Evolutionary conservation across 2,888 invertebrate genomes (phyloP).

Genomic region (Drosophila anceps): DNA sequence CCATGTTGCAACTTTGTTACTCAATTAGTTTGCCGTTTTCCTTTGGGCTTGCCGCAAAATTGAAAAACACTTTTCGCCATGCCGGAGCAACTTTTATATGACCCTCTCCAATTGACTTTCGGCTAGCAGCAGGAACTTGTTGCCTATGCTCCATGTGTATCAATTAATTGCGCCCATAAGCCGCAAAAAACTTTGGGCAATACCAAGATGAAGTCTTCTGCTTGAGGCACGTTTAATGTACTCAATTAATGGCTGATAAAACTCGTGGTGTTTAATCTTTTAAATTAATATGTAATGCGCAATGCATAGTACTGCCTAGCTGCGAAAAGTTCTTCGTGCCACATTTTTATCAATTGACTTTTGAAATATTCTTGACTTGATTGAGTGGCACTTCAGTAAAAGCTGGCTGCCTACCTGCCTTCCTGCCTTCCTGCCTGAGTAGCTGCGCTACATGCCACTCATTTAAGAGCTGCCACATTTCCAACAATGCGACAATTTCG

Average conservation of each 20-base stretch:
- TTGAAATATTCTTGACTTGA: slow-evolving; percentile 56
- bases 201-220: slow-evolving; percentile 13
- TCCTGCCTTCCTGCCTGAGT: slow-evolving; percentile 18
- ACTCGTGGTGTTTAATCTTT: slow-evolving; percentile 35
- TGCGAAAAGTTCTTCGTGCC: slow-evolving; percentile 27
- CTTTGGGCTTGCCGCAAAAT: slow-evolving; percentile 63
- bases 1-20: slow-evolving; percentile 80
- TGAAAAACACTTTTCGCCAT: slow-evolving; percentile 70
- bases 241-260: slow-evolving; percentile 60
- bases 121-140: slow-evolving; percentile 47
- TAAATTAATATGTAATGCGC: slow-evolving; percentile 42
- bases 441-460: slow-evolving; percentile 23
- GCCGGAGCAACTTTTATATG: slow-evolving; percentile 67
- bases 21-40: slow-evolving; percentile 81
- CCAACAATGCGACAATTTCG: slow-evolving; percentile 37
- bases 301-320: slow-evolving; percentile 6
- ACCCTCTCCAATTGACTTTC: slow-evolving; percentile 71
- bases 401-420: slow-evolving; percentile 20
- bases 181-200: slow-evolving; percentile 65
- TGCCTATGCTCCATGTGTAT: slow-evolving; percentile 67
- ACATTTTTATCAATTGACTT: slow-evolving; percentile 40
- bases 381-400: slow-evolving; percentile 43
- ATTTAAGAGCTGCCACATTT: slow-evolving; percentile 30
- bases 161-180: slow-evolving; percentile 77
- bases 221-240: slow-evolving; percentile 51